Percentiles rank a stretch among this genome's conserved stretches.
Conservation (phyloP, 2,888 invertebrate species). For the Catocala sponsa region DNA sequence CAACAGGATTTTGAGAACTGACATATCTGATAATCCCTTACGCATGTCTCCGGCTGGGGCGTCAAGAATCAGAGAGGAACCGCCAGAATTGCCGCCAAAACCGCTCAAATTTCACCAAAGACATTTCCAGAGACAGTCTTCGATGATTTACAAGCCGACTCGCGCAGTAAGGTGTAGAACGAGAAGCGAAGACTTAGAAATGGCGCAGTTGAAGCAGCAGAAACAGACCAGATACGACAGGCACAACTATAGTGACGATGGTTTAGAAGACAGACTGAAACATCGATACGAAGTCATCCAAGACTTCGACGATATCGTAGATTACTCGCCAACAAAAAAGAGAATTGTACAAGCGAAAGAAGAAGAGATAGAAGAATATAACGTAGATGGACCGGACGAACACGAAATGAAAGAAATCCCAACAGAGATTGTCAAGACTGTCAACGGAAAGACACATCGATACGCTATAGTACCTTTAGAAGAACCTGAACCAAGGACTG, state of each 20-base stretch:
- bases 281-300: constrained; percentile 88
- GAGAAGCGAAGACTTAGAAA: constrained; percentile 81
- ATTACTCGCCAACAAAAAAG: constrained; percentile 84
- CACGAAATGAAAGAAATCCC: constrained; percentile 88
- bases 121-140: constrained; percentile 77
- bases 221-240: constrained; percentile 67
- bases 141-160: constrained; percentile 85
- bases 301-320: constrained; percentile 75
- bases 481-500: constrained; percentile 66
- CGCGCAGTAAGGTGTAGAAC: constrained; percentile 70
- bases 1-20: constrained; percentile 81
- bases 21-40: constrained; percentile 83
- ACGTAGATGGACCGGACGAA: constrained; percentile 86
- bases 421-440: constrained; percentile 88
- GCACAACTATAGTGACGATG: constrained; percentile 72
- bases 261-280: constrained; percentile 71
- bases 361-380: constrained; percentile 83
- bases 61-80: constrained; percentile 68
- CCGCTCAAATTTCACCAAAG: constrained; percentile 75
- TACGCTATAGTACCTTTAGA: constrained; percentile 89
- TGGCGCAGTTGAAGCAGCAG: constrained; percentile 77
- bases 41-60: constrained; percentile 71
- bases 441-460: constrained; percentile 88
- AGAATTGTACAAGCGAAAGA: constrained; percentile 79
- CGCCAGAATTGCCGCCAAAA: constrained; percentile 81